Evolutionary conservation across 2,888 invertebrate genomes (phyloP), one percentile per base, ranked within the genome.

Genomic region (Lamproptera curius): DNA sequence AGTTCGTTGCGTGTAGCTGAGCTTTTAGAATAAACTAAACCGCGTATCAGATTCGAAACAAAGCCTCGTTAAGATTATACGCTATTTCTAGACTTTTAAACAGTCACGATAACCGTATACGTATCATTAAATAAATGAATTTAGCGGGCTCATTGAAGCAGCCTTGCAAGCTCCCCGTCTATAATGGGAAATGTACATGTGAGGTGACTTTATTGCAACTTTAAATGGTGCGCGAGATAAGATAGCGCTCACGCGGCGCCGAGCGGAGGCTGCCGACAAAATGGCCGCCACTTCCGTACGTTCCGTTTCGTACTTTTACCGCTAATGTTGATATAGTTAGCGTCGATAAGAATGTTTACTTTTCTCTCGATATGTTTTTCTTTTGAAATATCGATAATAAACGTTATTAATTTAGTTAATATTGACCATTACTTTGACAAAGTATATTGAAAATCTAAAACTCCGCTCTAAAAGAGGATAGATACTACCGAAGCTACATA

Each of bases 171-270:
- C 28, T 37, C 37, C 15, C 36, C 43, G 26, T 28, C 16, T 37
- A 28, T 28, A 17, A 28, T 37, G 37, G 36, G 36, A 37, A 43
- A 44, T 44, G 35, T 43, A 17, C 37, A 44, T 28, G 28, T 37
- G 37, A 28, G 42, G 16, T n/a, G 41, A 31, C 16, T 41, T 41
- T 41, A 33, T 41, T 31, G 31, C 31, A 31, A 31, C 31, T 31
- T 31, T 31, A 31, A 31, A 31, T 31, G 31, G 33, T 16, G 41
- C 16, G 10, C 16, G 17, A 41, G 41, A 41, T 41, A 41, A 31
- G 41, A 41, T 41, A 41, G 13, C 13, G 16, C 28, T 15, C 40
- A 2, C 28, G 31, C 16, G n/a, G 3, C 40, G 15, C 6, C 16
- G 31, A 31, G 13, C 11, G 31, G 31, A 31, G 31, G 31, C 28